phyloP scores from a whole-genome alignment of 2,113 vertebrate genomes.

The Leiothrix lutea region DNA sequence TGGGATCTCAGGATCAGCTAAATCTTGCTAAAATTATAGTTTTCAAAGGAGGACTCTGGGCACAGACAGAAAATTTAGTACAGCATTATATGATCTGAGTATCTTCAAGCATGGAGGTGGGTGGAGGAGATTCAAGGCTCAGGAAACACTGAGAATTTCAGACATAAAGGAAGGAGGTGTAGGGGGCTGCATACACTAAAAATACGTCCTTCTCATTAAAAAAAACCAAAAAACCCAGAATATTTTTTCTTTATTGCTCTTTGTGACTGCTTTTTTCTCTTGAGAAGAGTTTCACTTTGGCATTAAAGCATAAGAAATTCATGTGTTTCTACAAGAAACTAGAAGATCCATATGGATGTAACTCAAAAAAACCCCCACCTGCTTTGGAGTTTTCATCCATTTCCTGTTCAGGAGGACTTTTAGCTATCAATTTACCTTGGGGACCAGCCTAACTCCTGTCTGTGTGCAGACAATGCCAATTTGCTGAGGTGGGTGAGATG shows the following conservation, averaged over 20 bases:
- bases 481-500: constrained; percentile 14
- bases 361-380: background rate
- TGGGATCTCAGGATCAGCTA: background rate
- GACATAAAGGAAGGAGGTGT: background rate
- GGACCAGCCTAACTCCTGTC: background rate
- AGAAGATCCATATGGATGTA: background rate
- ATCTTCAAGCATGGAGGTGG: background rate
- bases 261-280: background rate
- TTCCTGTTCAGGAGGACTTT: background rate
- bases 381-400: background rate
- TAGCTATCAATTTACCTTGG: background rate
- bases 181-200: background rate
- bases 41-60: background rate
- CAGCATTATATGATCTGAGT: background rate
- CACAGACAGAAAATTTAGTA: background rate
- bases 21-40: background rate
- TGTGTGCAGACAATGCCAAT: background rate
- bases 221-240: background rate
- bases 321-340: background rate
- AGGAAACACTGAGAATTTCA: background rate
- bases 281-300: background rate
- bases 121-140: background rate
- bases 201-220: background rate
- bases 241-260: background rate
- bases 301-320: background rate